These are phyloP conservation scores for Galeopsomyia nigrocyanea DNA, from an alignment of 2,888 invertebrate genomes.

Conservation along the genomic window DNA sequence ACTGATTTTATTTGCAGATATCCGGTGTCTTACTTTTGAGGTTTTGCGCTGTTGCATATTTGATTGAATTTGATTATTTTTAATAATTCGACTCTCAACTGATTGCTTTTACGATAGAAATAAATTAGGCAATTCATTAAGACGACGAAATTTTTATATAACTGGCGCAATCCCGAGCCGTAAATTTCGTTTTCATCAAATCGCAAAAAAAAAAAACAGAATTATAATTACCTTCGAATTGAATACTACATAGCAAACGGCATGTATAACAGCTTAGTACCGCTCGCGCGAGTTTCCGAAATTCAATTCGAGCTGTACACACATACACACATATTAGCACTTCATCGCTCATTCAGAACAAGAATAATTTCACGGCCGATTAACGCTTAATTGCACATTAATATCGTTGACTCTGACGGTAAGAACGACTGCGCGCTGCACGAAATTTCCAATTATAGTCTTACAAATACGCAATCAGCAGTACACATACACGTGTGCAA, in stretches of 20 bases:
- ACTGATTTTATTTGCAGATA: too few relatives aligned
- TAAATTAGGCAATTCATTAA: too few relatives aligned
- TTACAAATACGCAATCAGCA: constrained; percentile 20
- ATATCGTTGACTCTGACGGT: constrained; percentile 22
- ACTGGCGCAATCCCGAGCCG: too few relatives aligned
- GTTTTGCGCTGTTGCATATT: constrained; percentile 13
- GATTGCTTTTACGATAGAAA: too few relatives aligned
- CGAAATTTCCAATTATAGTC: constrained; percentile 42
- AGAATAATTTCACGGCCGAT: constrained; percentile 33
- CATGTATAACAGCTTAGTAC: too few relatives aligned
- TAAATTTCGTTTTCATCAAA: too few relatives aligned
- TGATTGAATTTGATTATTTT: constrained; percentile 15
- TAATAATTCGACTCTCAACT: too few relatives aligned
- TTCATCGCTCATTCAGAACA: constrained; percentile 2
- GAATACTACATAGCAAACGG: not conserved
- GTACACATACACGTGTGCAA: constrained; percentile 9
- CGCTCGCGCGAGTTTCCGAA: not conserved
- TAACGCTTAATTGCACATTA: not conserved
- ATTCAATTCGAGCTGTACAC: not conserved
- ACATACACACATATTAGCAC: not conserved
- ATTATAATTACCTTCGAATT: too few relatives aligned
- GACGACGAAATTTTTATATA: too few relatives aligned
- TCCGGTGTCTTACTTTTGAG: too few relatives aligned
- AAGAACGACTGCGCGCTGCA: constrained; percentile 12
- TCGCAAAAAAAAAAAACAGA: too few relatives aligned